Percentiles rank a stretch among this genome's conserved stretches.
phyloP scores from a whole-genome alignment of 2,888 invertebrate genomes.

The Crocallis elinguaria region DNA sequence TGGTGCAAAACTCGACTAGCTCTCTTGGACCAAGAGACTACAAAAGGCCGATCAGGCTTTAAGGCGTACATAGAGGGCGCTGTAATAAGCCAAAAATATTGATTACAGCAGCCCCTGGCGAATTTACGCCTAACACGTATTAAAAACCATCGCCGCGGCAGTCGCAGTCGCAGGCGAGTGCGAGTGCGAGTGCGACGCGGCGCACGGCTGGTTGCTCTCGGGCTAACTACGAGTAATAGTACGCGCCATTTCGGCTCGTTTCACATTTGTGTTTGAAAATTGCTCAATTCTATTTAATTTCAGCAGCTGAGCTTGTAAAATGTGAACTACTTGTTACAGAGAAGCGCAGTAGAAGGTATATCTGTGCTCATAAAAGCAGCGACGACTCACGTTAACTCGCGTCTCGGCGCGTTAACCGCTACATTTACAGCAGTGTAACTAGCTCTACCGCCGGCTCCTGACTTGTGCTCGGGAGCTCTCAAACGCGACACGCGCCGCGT shows the following conservation, averaged over 20 bases:
- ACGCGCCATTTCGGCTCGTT: background rate
- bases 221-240: background rate
- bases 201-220: background rate
- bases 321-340: no score
- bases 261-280: background rate
- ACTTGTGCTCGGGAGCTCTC: no score
- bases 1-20: no score
- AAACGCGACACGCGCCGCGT: no score
- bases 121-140: no score
- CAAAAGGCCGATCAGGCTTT: no score
- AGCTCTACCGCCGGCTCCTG: background rate
- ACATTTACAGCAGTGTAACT: background rate
- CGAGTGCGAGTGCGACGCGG: background rate
- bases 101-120: no score
- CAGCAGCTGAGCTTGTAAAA: background rate
- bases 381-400: background rate
- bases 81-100: no score
- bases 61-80: no score
- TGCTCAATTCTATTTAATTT: background rate
- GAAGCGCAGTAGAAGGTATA: background rate
- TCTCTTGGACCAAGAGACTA: no score
- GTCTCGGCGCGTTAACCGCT: background rate
- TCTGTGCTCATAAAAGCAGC: background rate
- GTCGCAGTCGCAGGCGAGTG: no score
- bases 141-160: no score